phyloP scores from a whole-genome alignment of 2,888 invertebrate genomes.

The Philaethria dido region DNA sequence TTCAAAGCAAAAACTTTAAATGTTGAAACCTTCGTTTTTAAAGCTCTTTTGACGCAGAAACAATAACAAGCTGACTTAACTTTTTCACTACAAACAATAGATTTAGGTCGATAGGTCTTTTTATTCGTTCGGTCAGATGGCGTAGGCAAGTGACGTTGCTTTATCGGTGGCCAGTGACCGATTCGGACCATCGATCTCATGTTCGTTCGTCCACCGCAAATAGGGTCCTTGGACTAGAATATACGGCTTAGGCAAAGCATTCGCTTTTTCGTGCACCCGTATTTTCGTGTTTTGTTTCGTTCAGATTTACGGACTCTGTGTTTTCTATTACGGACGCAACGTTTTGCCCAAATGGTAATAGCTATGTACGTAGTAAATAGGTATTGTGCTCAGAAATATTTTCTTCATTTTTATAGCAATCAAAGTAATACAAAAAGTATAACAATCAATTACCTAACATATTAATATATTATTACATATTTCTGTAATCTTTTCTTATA shows the following conservation, averaged over 20 bases:
- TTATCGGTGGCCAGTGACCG: constrained; percentile 46
- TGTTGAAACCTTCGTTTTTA: constrained; percentile 33
- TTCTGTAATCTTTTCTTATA: not conserved
- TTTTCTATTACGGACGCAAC: constrained; percentile 25
- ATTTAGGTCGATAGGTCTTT: constrained; percentile 43
- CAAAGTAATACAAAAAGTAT: not conserved
- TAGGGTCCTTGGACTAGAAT: constrained; percentile 50
- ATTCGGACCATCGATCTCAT: constrained; percentile 48
- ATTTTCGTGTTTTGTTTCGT: constrained; percentile 41
- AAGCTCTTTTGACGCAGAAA: constrained; percentile 37
- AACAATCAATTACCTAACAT: not conserved
- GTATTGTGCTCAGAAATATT: constrained; percentile 6
- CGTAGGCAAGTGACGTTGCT: constrained; percentile 47
- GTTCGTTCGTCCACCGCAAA: constrained; percentile 49
- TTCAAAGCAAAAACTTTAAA: constrained; percentile 29
- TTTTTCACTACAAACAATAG: constrained; percentile 42
- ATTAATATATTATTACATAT: not conserved
- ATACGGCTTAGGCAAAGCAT: constrained; percentile 46
- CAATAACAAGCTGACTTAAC: constrained; percentile 40
- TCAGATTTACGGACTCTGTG: constrained; percentile 34
- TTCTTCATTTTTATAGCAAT: constrained; percentile 1
- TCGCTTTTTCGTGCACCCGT: constrained; percentile 44
- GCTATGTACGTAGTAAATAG: constrained; percentile 18
- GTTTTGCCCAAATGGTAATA: constrained; percentile 22
- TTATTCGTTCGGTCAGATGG: constrained; percentile 44